phyloP scores from a whole-genome alignment of 2,113 vertebrate species.

The Dromas ardeola region DNA sequence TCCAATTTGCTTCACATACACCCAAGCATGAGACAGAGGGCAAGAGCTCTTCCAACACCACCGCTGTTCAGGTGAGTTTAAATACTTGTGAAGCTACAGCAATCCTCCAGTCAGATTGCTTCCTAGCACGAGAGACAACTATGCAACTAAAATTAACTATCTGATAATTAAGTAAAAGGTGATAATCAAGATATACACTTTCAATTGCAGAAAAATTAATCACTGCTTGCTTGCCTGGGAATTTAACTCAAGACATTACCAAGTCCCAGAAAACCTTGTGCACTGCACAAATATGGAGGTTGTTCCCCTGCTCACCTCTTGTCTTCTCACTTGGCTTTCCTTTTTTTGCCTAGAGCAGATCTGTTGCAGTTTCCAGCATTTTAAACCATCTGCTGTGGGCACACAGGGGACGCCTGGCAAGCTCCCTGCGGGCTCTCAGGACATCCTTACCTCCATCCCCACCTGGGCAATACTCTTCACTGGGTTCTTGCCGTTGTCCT shows the following conservation, averaged over 20 bases:
- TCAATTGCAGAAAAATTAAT: neutral
- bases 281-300: neutral
- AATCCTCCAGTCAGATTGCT: neutral
- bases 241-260: neutral
- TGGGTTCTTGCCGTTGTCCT: neutral
- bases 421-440: neutral
- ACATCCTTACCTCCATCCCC: neutral
- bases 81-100: neutral
- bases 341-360: neutral
- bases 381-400: neutral
- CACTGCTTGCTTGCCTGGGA: neutral
- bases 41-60: neutral
- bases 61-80: neutral
- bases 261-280: neutral
- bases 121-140: neutral
- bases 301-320: neutral
- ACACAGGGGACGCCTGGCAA: neutral
- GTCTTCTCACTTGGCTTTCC: neutral
- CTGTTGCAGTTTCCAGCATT: neutral
- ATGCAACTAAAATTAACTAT: neutral
- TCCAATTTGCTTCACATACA: neutral
- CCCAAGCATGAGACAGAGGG: neutral
- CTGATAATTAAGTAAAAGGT: constrained; percentile 13
- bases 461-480: neutral
- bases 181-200: neutral